phyloP scores from a whole-genome alignment of 2,797 vertebrate genomes.

The Miichthys miiuy region DNA sequence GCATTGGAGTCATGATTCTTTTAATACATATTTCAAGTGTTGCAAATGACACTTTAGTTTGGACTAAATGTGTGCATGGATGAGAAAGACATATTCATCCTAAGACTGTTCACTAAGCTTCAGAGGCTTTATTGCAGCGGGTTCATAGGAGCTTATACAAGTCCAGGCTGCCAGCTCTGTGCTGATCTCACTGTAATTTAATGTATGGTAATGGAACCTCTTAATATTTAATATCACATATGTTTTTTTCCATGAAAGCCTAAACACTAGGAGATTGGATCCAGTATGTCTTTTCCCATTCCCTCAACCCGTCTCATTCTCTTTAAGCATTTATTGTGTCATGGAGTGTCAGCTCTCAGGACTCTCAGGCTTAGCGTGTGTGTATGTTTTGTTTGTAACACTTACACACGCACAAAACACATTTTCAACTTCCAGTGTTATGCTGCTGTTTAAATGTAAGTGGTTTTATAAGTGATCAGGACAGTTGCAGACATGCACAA shows the following conservation, averaged over 20 bases:
- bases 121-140: conserved; percentile 33
- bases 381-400: conserved; percentile 1
- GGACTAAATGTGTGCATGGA: background rate
- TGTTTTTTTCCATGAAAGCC: conserved; percentile 42
- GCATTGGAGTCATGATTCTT: background rate
- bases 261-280: conserved; percentile 44
- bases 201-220: conserved; percentile 46
- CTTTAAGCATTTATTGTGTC: conserved; percentile 31
- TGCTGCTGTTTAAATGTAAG: conserved; percentile 50
- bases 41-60: background rate
- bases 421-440: conserved; percentile 9
- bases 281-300: conserved; percentile 11
- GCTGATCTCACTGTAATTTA: conserved; percentile 53
- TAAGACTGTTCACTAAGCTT: conserved; percentile 25
- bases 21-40: background rate
- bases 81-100: conserved; percentile 8
- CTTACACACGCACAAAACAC: conserved; percentile 27
- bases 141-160: conserved; percentile 37
- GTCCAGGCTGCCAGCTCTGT: conserved; percentile 26
- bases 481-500: conserved; percentile 48
- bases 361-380: conserved; percentile 37
- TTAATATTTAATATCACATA: conserved; percentile 48
- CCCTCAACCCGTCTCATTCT: conserved; percentile 7
- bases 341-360: conserved; percentile 35
- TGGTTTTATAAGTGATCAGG: conserved; percentile 57